phyloP scores from a whole-genome alignment of 2,113 vertebrate genomes.

The Calidris pygmaea region DNA sequence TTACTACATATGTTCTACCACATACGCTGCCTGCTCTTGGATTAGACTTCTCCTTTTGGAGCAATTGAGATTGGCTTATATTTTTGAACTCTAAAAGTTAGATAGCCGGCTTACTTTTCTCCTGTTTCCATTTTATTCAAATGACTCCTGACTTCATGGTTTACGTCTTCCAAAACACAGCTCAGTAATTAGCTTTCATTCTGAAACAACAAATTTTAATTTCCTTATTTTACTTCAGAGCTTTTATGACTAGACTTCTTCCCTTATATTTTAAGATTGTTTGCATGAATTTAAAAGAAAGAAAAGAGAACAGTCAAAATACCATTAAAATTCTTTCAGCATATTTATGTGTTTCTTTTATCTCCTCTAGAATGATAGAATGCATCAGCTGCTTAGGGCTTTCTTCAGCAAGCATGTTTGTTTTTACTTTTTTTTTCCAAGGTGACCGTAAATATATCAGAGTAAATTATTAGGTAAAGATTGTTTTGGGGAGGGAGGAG shows the following conservation, averaged over 20 bases:
- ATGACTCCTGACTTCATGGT: background rate
- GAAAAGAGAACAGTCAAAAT: background rate
- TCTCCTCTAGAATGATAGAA: background rate
- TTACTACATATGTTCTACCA: background rate
- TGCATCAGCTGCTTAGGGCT: background rate
- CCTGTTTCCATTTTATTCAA: background rate
- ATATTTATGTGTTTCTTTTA: background rate
- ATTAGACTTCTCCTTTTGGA: background rate
- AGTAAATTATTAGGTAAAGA: background rate
- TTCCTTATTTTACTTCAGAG: background rate
- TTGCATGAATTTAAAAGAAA: background rate
- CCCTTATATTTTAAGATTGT: background rate
- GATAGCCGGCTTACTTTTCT: background rate
- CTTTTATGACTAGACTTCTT: background rate
- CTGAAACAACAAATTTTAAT: background rate
- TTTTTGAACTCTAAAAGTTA: background rate
- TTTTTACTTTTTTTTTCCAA: background rate
- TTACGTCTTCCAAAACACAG: background rate
- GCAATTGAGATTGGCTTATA: background rate
- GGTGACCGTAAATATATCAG: background rate
- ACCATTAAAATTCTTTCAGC: background rate
- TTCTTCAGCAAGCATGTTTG: background rate
- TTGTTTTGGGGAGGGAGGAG: background rate
- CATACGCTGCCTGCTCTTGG: background rate
- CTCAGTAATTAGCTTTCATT: constrained; percentile 21